Evolutionary conservation across 2,113 vertebrate genomes (phyloP), one percentile per base, ranked within the genome.

Genomic region (Pachycephala philippinensis): DNA sequence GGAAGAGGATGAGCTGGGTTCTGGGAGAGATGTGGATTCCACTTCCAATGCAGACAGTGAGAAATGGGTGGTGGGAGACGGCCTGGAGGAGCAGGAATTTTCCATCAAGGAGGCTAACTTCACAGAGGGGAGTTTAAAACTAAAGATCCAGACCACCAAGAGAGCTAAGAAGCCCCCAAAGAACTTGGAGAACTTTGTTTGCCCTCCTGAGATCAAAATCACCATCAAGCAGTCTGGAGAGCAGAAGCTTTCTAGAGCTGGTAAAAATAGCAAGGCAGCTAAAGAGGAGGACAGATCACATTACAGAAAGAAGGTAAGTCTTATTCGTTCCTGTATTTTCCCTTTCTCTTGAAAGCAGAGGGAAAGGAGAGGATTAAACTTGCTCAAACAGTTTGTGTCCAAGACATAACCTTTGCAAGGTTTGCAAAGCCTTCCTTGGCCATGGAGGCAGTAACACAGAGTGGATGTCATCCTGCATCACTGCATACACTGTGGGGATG

Each of bases 21-120:
- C 98, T 63, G 98, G 98, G 40, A 98, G 98, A 96, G 97, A 99
- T 1, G 98, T 99, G 97, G 99, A 99, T 97, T 99, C 98, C 93
- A 99, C 99, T 97, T 99, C 98, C 14, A 99, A 99, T 22, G 98
- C 98, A 0, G 98, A 99, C 97, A 99, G 99, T 0, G 99, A 99
- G 96, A 98, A 98, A 84, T 99, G 99, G 98, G 98, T 97, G 84
- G 98, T 98, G 4, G 98, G 98, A 96, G 99, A 99, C 4, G 98
- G 98, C 87, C 91, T 99, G 96, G 99, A 99, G 93, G 99, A 99
- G 68, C 99, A 99, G 97, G 99, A 99, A 74, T 99, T 99, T 98
- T 99, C 99, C 94, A 99, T 99, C 98, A 99, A 99, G 97, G 99
- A 99, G 96, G 99, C 99, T 13, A 99, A 99, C 97, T 99, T 99